Percentiles rank a stretch among this genome's conserved stretches.
Conservation (phyloP, 1,140 invertebrate species). For the Bilobella aurantiaca region DNA sequence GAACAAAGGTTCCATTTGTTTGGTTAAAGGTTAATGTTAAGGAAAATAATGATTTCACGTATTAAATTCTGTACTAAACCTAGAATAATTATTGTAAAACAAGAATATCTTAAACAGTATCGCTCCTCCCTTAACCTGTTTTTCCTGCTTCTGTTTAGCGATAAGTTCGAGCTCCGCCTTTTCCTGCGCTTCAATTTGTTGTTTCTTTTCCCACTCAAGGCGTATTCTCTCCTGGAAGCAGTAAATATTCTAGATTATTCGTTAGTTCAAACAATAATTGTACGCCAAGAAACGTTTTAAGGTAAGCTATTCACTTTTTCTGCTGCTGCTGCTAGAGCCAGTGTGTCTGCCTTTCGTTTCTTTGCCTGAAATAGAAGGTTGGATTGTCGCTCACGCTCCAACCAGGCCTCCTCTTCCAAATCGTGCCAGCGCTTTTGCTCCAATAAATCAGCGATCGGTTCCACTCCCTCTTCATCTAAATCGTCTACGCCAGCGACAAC, state of each 20-base stretch:
- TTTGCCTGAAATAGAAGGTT: constrained; percentile 16
- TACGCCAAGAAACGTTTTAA: neutral
- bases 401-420: constrained; percentile 18
- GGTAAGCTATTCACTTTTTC: neutral
- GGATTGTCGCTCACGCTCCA: constrained; percentile 17
- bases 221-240: constrained; percentile 17
- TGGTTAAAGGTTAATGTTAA: constrained; percentile 21
- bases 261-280: no score
- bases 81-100: neutral
- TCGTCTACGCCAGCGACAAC: neutral
- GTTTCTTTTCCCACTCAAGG: constrained; percentile 22
- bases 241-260: neutral
- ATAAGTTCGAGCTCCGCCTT: constrained; percentile 20
- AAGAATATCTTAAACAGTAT: constrained; percentile 16
- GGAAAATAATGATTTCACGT: constrained; percentile 23
- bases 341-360: neutral
- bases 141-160: constrained; percentile 10
- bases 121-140: constrained; percentile 16
- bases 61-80: neutral
- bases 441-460: no score
- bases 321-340: constrained; percentile 13
- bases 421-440: constrained; percentile 1
- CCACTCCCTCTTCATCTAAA: neutral
- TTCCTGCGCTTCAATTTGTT: constrained; percentile 10
- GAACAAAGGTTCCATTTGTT: neutral